Percentiles rank a stretch among this genome's conserved stretches.
These are phyloP conservation scores for Odobenus rosmarus DNA, from an alignment of 2,113 vertebrate genomes.

Conservation along the genomic window DNA sequence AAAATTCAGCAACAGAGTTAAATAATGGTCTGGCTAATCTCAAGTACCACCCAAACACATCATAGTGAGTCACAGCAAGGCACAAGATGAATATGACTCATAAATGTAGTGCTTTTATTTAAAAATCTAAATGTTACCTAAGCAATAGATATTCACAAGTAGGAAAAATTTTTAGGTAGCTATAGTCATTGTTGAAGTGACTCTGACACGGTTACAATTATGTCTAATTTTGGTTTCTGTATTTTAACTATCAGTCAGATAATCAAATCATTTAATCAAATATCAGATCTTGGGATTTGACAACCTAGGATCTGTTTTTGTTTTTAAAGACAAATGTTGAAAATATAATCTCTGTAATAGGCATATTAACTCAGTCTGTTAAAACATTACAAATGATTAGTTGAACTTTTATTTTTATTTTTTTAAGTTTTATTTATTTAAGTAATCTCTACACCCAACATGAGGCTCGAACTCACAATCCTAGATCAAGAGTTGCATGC, in stretches of 20 bases:
- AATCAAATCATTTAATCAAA: slow-evolving; percentile 18
- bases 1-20: slow-evolving; percentile 70
- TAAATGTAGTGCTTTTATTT: not conserved
- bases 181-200: not conserved
- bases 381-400: slow-evolving; percentile 13
- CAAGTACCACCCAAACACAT: slow-evolving; percentile 55
- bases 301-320: not conserved
- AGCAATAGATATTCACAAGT: not conserved
- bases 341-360: not conserved
- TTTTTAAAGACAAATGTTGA: slow-evolving; percentile 29
- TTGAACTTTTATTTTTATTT: not conserved
- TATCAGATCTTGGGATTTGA: not conserved
- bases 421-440: not conserved
- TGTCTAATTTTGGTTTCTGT: slow-evolving; percentile 38
- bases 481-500: not conserved
- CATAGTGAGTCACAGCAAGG: not conserved
- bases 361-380: not conserved
- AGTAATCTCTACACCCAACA: not conserved
- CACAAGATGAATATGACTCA: slow-evolving; percentile 22
- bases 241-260: not conserved
- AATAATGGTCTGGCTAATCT: slow-evolving; percentile 68
- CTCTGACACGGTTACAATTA: not conserved
- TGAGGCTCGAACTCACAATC: not conserved
- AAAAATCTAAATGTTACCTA: slow-evolving; percentile 31
- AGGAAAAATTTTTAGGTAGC: not conserved